These are phyloP conservation scores for Acyrthosiphon pisum DNA, from an alignment of 1,140 invertebrate genomes.

Conservation along the genomic window DNA sequence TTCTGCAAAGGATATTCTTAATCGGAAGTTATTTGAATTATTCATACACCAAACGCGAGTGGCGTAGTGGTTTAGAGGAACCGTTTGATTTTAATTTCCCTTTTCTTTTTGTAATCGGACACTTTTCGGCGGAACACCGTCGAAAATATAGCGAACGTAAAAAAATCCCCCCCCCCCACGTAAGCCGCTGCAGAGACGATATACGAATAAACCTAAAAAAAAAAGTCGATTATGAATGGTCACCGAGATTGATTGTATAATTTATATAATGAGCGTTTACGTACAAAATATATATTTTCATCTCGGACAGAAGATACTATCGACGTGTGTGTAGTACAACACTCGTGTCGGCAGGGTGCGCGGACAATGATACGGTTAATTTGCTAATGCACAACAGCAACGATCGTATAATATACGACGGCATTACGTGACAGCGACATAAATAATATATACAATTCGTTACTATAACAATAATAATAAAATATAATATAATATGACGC, in stretches of 20 bases:
- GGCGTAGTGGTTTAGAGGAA: not conserved
- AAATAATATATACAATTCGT: not conserved
- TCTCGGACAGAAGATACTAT: not conserved
- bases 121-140: not conserved
- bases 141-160: not conserved
- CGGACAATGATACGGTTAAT: conserved; percentile 27
- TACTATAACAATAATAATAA: conserved; percentile 12
- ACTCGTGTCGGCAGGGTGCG: not conserved
- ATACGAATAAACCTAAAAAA: not conserved
- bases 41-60: not conserved
- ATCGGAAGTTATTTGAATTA: not conserved
- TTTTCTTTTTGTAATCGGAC: not conserved
- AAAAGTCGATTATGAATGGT: not conserved
- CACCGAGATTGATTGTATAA: not conserved
- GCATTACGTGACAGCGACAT: conserved; percentile 3
- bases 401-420: not conserved
- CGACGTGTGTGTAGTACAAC: not conserved
- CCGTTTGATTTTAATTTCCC: not conserved
- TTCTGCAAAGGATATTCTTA: not conserved
- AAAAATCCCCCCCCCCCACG: too few relatives aligned
- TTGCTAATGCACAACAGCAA: conserved; percentile 25
- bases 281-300: not conserved
- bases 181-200: not conserved
- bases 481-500: not conserved
- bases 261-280: not conserved